Conservation (phyloP, 2,113 vertebrate genomes). For the Thinocorus orbignyianus region DNA sequence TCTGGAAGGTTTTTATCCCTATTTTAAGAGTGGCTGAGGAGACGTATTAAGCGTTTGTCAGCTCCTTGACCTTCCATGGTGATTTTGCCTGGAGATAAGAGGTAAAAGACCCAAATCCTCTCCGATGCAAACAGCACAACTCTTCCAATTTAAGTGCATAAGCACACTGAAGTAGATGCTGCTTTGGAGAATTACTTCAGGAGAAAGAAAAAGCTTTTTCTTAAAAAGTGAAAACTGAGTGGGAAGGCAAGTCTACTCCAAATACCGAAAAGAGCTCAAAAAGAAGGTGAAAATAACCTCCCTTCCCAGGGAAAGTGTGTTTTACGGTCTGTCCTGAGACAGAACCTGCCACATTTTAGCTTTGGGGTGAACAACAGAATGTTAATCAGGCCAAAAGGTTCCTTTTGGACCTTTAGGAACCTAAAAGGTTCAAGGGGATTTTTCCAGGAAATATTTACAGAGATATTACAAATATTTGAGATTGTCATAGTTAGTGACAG, state of each 20-base stretch:
- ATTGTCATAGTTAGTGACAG: background rate
- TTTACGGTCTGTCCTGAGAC: background rate
- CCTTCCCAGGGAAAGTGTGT: background rate
- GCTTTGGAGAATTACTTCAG: background rate
- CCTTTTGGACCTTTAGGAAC: no score
- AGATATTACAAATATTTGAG: background rate
- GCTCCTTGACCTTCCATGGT: background rate
- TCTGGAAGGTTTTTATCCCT: slow-evolving; percentile 6
- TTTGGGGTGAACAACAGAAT: background rate
- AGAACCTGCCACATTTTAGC: background rate
- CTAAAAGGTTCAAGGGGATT: background rate
- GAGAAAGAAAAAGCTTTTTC: background rate
- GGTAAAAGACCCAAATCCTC: background rate
- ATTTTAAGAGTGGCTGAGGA: slow-evolving; percentile 5
- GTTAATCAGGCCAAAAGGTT: background rate
- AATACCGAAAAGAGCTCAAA: background rate
- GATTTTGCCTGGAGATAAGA: background rate
- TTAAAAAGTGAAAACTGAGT: background rate
- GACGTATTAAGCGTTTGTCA: background rate
- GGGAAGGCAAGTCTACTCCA: background rate
- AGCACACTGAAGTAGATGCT: background rate
- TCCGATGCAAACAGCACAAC: background rate
- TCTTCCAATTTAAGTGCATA: background rate
- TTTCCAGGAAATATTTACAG: background rate
- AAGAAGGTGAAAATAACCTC: background rate